These are phyloP conservation scores for Timema cristinae DNA, from an alignment of 2,888 invertebrate species.

Conservation along the genomic window DNA sequence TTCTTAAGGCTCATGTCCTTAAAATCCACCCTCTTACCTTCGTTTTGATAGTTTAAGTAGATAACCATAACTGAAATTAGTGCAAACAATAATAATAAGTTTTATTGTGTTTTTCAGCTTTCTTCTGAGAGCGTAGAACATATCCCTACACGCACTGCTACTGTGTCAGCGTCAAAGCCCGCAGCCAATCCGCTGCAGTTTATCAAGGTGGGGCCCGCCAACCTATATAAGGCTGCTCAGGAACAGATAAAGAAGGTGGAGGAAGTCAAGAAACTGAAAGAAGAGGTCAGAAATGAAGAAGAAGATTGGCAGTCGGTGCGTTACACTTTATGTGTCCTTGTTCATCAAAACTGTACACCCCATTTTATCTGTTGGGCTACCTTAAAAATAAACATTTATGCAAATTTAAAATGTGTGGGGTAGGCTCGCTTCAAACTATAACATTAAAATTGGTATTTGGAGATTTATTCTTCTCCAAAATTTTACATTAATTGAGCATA, in stretches of 20 bases:
- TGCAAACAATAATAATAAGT: too few relatives aligned
- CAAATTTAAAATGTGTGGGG: too few relatives aligned
- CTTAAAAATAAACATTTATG: too few relatives aligned
- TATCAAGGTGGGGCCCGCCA: constrained; percentile 83
- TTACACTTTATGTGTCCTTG: background rate
- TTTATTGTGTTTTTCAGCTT: background rate
- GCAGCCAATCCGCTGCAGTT: constrained; percentile 86
- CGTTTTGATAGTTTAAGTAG: too few relatives aligned
- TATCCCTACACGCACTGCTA: constrained; percentile 54
- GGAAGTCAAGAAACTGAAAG: constrained; percentile 77
- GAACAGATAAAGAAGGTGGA: constrained; percentile 81
- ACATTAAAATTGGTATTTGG: too few relatives aligned
- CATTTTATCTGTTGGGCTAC: background rate
- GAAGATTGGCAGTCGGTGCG: constrained; percentile 92
- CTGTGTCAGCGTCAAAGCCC: constrained; percentile 75
- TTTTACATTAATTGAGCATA: too few relatives aligned
- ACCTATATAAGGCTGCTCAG: constrained; percentile 77
- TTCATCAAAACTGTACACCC: background rate
- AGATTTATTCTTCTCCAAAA: too few relatives aligned
- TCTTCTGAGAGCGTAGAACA: constrained; percentile 35
- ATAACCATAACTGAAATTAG: too few relatives aligned
- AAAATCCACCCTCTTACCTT: too few relatives aligned
- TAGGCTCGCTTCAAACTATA: too few relatives aligned
- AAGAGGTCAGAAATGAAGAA: constrained; percentile 74
- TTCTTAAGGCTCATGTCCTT: too few relatives aligned